These are phyloP conservation scores for Phaethornis superciliosus DNA, from an alignment of 2,113 vertebrate species.

Conservation along the genomic window DNA sequence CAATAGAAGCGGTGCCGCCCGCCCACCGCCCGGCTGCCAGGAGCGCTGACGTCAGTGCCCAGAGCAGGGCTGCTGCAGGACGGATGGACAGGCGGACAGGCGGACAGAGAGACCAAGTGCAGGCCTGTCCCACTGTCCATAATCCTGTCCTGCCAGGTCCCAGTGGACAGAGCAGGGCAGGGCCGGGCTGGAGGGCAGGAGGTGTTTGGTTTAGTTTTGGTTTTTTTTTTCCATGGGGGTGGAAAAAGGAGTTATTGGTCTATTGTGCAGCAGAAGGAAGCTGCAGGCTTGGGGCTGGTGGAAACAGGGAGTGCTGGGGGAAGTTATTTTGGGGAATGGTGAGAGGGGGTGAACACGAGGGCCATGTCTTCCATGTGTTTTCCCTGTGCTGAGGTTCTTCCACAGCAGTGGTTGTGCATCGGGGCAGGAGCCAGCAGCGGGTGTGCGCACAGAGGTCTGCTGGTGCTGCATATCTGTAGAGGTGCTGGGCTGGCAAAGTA, in stretches of 20 bases:
- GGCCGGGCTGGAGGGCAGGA: not conserved
- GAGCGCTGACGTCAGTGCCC: constrained; percentile 51
- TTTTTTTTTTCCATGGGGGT: not conserved
- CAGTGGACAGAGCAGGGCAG: not conserved
- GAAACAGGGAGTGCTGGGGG: rapidly evolving
- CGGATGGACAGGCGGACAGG: not conserved
- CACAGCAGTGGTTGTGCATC: rapidly evolving
- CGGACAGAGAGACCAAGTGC: not conserved
- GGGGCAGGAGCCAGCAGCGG: not conserved
- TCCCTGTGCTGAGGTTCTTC: not conserved
- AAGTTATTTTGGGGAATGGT: not conserved
- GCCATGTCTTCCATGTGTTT: not conserved
- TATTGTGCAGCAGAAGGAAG: not conserved
- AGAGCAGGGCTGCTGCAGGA: constrained; percentile 35
- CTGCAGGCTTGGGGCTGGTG: rapidly evolving
- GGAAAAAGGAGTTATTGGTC: not conserved
- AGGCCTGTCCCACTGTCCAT: not conserved
- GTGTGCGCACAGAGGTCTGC: rapidly evolving
- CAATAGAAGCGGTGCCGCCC: constrained; percentile 61
- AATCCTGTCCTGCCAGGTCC: not conserved
- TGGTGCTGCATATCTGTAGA: rapidly evolving
- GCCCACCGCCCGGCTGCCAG: constrained; percentile 59
- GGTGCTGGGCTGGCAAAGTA: not conserved
- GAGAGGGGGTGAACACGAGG: not conserved
- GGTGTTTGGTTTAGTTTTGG: not conserved